Percentiles rank a stretch among this genome's conserved stretches.
Conservation (phyloP, 2,797 vertebrate species). For the Chrysocyon brachyurus region DNA sequence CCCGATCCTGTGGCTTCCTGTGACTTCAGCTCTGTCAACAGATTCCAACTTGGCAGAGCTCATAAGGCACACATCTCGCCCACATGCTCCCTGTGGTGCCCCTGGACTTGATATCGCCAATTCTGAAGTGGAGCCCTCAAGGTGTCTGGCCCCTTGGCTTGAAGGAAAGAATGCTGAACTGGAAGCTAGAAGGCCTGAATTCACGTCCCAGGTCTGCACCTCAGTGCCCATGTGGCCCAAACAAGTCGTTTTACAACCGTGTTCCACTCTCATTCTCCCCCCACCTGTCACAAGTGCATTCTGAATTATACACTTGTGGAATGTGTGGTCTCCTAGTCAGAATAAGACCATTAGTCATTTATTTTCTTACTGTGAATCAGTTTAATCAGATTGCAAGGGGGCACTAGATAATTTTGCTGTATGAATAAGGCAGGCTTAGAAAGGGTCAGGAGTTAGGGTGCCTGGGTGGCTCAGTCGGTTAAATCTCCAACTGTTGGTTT, state of each 20-base stretch:
- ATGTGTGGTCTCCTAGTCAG: not conserved
- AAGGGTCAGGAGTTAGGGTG: not conserved
- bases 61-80: not conserved
- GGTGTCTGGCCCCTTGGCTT: not conserved
- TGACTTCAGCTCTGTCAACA: not conserved
- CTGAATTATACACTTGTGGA: not conserved
- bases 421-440: slow-evolving; percentile 2
- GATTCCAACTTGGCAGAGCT: not conserved
- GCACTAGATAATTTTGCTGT: not conserved
- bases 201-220: not conserved
- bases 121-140: not conserved
- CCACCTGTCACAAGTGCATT: slow-evolving; percentile 19
- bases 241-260: not conserved
- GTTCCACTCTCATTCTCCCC: not conserved
- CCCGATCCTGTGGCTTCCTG: not conserved
- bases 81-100: not conserved
- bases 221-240: not conserved
- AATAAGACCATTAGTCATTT: slow-evolving; percentile 11
- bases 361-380: slow-evolving; percentile 13
- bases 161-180: not conserved
- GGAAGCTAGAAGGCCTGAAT: not conserved
- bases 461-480: not conserved
- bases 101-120: not conserved
- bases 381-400: not conserved
- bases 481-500: not conserved